These are phyloP conservation scores for Rafetus swinhoei DNA, from an alignment of 2,113 vertebrate species.

Conservation along the genomic window DNA sequence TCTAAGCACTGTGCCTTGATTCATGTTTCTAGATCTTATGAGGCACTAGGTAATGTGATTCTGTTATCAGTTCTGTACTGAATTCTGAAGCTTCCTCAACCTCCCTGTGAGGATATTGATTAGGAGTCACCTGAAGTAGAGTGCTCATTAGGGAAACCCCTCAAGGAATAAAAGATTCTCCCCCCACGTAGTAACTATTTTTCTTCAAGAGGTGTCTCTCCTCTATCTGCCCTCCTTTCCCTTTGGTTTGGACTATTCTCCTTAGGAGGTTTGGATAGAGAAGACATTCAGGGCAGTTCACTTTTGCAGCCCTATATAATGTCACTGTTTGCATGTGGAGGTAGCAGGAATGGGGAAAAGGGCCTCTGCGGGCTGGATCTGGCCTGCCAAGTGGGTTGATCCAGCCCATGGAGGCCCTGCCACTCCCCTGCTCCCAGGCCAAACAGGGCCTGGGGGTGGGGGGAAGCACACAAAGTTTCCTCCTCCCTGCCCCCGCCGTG, in stretches of 20 bases:
- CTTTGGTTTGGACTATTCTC: no score
- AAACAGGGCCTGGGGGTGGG: no score
- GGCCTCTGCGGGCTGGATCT: no score
- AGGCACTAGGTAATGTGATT: background rate
- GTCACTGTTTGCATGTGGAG: background rate
- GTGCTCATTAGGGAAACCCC: background rate
- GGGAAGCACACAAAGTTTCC: no score
- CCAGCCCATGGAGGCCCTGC: no score
- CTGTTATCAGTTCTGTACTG: background rate
- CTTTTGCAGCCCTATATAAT: background rate
- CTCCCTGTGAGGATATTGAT: background rate
- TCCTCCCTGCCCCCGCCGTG: no score
- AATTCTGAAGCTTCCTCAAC: background rate
- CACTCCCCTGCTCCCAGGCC: no score
- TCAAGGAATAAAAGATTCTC: background rate
- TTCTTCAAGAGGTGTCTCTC: background rate
- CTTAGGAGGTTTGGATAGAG: background rate
- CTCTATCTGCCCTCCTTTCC: background rate
- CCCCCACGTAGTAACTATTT: background rate
- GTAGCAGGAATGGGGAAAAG: no score
- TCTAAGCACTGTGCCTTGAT: background rate
- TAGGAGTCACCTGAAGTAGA: background rate
- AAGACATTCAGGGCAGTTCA: background rate
- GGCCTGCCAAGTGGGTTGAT: no score
- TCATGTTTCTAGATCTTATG: background rate